A percentile compares a stretch with the other conserved stretches of the same genome.
These are phyloP conservation scores for Carapus acus DNA, from an alignment of 2,797 vertebrate species.

Conservation along the genomic window DNA sequence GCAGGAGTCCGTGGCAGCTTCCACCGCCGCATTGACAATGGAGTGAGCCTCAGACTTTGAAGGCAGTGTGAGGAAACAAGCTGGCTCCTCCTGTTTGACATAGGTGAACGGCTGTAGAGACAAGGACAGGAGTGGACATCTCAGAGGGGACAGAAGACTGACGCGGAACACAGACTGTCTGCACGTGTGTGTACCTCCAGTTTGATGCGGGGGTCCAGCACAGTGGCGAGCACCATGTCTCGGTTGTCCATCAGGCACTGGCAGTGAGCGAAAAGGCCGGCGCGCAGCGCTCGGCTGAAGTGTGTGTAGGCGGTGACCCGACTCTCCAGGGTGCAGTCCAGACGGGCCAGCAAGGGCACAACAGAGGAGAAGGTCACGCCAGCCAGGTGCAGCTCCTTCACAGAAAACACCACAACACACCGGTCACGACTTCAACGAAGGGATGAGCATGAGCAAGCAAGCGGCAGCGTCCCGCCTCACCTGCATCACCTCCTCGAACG, in stretches of 20 bases:
- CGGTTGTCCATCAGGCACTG: slow-evolving; percentile 64
- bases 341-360: slow-evolving; percentile 65
- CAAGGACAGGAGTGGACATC: no score
- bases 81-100: slow-evolving; percentile 25
- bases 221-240: slow-evolving; percentile 66
- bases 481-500: slow-evolving; percentile 71
- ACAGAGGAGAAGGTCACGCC: slow-evolving; percentile 65
- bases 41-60: slow-evolving; percentile 57
- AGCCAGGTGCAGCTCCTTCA: slow-evolving; percentile 64
- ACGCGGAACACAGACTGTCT: no score
- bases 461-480: slow-evolving; percentile 25
- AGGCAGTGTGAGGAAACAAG: slow-evolving; percentile 45
- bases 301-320: slow-evolving; percentile 58
- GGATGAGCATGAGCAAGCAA: no score
- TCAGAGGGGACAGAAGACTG: no score
- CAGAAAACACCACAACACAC: not conserved
- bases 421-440: no score
- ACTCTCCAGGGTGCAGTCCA: slow-evolving; percentile 67
- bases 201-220: slow-evolving; percentile 73
- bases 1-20: no score
- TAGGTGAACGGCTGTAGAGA: slow-evolving; percentile 64
- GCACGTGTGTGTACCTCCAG: slow-evolving; percentile 51
- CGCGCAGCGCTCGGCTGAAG: slow-evolving; percentile 68
- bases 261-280: slow-evolving; percentile 62
- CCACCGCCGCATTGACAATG: slow-evolving; percentile 50